Evolutionary conservation across 2,888 invertebrate species (phyloP).

Genomic region (Harmothoe impar): DNA sequence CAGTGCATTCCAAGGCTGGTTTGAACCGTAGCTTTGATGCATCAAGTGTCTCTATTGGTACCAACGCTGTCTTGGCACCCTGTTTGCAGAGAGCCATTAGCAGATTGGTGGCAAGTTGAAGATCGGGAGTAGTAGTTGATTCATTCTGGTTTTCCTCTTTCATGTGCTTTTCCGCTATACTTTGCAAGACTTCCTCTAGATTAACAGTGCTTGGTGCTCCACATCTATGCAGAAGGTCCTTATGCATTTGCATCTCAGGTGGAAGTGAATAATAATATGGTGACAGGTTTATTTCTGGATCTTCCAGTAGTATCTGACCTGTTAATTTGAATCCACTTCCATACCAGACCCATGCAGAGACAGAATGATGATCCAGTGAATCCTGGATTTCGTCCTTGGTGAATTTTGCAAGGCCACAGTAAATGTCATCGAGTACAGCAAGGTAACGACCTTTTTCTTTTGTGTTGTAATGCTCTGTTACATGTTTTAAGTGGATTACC

Average conservation of each 20-base stretch:
- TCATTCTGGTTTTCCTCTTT: constrained; percentile 64
- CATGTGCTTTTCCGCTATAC: constrained; percentile 54
- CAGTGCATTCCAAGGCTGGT: constrained; percentile 71
- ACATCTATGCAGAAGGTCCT: constrained; percentile 68
- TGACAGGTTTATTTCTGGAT: constrained; percentile 54
- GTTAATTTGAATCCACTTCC: constrained; percentile 72
- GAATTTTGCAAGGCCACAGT: constrained; percentile 64
- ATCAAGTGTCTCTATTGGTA: neutral
- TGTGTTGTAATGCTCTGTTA: constrained; percentile 64
- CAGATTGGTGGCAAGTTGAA: neutral
- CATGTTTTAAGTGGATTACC: constrained; percentile 68
- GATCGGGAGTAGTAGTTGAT: neutral
- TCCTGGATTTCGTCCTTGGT: constrained; percentile 59
- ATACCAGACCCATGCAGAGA: constrained; percentile 73
- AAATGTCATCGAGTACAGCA: constrained; percentile 66
- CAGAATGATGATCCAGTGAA: neutral
- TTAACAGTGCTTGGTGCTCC: constrained; percentile 69
- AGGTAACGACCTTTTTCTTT: constrained; percentile 68
- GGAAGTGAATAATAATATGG: neutral
- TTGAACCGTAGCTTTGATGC: constrained; percentile 65
- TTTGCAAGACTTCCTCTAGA: constrained; percentile 62
- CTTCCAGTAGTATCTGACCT: constrained; percentile 64
- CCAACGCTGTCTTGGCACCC: neutral
- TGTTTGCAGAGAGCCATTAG: neutral
- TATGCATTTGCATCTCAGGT: constrained; percentile 65